phyloP scores from a whole-genome alignment of 2,888 invertebrate genomes.

The Prosopocoilus inquinatus region DNA sequence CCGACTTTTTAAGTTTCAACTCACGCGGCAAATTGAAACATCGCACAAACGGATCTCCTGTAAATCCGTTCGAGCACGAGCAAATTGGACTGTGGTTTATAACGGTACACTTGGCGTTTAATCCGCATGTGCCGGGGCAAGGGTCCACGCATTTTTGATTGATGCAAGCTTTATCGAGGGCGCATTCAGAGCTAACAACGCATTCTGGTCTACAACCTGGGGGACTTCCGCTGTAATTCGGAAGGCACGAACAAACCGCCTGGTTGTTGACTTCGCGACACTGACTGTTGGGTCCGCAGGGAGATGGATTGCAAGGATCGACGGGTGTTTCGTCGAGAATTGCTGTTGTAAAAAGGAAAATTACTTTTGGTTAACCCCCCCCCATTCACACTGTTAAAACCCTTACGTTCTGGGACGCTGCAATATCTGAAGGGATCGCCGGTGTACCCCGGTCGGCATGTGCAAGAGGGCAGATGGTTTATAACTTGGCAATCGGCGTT shows the following conservation, averaged over 20 bases:
- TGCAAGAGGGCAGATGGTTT: slow-evolving; percentile 67
- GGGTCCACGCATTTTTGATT: slow-evolving; percentile 77
- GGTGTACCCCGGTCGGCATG: slow-evolving; percentile 59
- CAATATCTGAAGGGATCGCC: slow-evolving; percentile 69
- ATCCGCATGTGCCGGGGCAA: slow-evolving; percentile 70
- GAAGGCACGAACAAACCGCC: slow-evolving; percentile 73
- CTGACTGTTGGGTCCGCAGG: slow-evolving; percentile 67
- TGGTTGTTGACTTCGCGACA: slow-evolving; percentile 70
- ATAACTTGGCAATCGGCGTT: slow-evolving; percentile 67
- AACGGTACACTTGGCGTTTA: slow-evolving; percentile 68
- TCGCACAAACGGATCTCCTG: slow-evolving; percentile 69
- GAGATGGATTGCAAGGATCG: slow-evolving; percentile 67
- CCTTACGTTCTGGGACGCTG: slow-evolving; percentile 57
- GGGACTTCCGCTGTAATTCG: slow-evolving; percentile 70
- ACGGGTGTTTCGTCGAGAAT: slow-evolving; percentile 25
- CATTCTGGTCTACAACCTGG: slow-evolving; percentile 79
- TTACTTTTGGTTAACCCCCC: not conserved
- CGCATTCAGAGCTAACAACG: slow-evolving; percentile 73
- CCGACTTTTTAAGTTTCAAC: not conserved
- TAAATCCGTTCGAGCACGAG: slow-evolving; percentile 61
- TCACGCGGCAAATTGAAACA: slow-evolving; percentile 57
- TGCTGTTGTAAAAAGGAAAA: not conserved
- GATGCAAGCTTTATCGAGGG: slow-evolving; percentile 69
- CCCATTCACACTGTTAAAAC: not conserved
- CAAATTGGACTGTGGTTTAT: slow-evolving; percentile 80